Evolutionary conservation across 2,113 vertebrate genomes (phyloP).

Genomic region (Vulpes ferrilata): DNA sequence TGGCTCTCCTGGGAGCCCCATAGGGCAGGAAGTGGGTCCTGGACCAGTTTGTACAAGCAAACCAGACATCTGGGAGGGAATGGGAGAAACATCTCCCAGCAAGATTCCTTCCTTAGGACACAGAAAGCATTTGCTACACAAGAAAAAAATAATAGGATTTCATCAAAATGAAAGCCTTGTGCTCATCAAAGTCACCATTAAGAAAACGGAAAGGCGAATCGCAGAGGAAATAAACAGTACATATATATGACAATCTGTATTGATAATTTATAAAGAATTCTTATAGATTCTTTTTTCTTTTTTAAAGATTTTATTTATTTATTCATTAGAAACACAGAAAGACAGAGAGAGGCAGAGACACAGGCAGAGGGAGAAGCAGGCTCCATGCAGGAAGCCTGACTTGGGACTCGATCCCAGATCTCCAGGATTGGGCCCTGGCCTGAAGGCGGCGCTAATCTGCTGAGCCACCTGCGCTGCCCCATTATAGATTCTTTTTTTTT

Average conservation of each 20-base stretch:
- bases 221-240: not conserved
- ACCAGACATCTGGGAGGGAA: not conserved
- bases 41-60: no score
- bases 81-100: not conserved
- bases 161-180: not conserved
- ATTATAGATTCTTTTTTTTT: no score
- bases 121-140: not conserved
- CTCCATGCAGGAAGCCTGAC: no score
- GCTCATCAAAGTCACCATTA: not conserved
- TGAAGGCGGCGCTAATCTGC: no score
- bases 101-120: not conserved
- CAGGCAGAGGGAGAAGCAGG: no score
- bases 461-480: no score
- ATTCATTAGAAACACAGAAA: no score
- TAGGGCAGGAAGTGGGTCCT: not conserved
- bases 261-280: not conserved
- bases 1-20: not conserved
- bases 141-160: not conserved
- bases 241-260: rapidly evolving
- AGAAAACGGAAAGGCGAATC: not conserved
- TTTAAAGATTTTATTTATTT: no score
- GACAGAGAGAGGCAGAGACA: no score
- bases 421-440: no score
- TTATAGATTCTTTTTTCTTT: no score
- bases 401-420: no score